These are phyloP conservation scores for Pheucticus melanocephalus DNA, from an alignment of 2,113 vertebrate genomes.

Conservation along the genomic window DNA sequence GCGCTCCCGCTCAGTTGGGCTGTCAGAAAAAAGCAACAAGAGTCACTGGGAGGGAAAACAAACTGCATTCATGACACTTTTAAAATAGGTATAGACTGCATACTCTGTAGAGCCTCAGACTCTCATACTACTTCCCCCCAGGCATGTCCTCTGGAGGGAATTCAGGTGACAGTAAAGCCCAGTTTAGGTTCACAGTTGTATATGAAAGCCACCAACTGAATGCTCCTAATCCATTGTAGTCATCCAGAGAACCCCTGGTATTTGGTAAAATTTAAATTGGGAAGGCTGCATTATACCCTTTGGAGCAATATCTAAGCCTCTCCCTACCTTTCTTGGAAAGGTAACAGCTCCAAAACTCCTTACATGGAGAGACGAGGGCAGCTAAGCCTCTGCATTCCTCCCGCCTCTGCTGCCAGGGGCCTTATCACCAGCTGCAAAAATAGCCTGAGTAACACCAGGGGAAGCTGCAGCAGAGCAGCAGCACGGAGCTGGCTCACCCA, in stretches of 20 bases:
- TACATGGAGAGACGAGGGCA: slow-evolving; percentile 73
- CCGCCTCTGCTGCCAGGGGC: slow-evolving; percentile 65
- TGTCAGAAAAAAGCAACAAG: slow-evolving; percentile 61
- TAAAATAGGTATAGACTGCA: background rate
- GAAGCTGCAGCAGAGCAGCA: slow-evolving; percentile 41
- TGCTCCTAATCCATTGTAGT: slow-evolving; percentile 26
- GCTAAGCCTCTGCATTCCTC: slow-evolving; percentile 69
- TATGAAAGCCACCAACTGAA: slow-evolving; percentile 18
- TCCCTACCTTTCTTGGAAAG: slow-evolving; percentile 73
- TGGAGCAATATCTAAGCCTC: slow-evolving; percentile 22
- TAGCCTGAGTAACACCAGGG: slow-evolving; percentile 72
- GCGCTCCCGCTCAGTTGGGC: slow-evolving; percentile 93
- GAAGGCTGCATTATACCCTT: slow-evolving; percentile 51
- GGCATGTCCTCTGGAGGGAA: background rate
- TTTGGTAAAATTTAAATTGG: slow-evolving; percentile 54
- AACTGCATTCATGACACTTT: background rate
- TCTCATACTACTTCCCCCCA: background rate
- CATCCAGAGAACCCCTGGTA: slow-evolving; percentile 52
- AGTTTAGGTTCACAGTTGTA: background rate
- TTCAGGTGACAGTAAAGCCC: slow-evolving; percentile 28
- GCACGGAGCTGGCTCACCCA: background rate
- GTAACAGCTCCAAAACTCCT: slow-evolving; percentile 69
- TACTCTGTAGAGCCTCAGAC: background rate
- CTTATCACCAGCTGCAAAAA: slow-evolving; percentile 81
- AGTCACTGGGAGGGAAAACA: background rate